phyloP scores from a whole-genome alignment of 1,140 invertebrate species.

The Laupala kohalensis region DNA sequence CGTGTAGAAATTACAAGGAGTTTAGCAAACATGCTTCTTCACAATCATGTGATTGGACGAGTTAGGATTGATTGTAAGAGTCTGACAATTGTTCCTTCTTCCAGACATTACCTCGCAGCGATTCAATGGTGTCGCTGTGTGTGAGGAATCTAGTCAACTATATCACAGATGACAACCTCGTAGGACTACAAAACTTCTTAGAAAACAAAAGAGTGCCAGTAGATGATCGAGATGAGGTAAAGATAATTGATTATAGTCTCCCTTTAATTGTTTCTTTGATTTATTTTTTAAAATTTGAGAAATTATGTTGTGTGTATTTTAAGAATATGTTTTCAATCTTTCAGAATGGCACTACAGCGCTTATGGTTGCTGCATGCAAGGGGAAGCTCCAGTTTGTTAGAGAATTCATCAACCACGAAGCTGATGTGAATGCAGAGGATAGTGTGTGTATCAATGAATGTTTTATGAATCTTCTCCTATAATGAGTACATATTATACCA shows the following conservation, averaged over 20 bases:
- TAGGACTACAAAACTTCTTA: conserved; percentile 63
- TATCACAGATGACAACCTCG: conserved; percentile 66
- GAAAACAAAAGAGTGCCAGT: conserved; percentile 66
- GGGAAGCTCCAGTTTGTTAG: conserved; percentile 70
- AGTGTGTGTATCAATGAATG: conserved; percentile 35
- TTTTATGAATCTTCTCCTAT: not conserved
- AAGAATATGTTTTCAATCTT: conserved; percentile 15
- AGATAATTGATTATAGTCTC: not conserved
- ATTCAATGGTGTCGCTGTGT: conserved; percentile 80
- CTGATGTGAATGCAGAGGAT: conserved; percentile 83
- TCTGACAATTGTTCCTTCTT: conserved; percentile 17
- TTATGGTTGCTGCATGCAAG: conserved; percentile 74
- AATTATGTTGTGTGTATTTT: conserved; percentile 3
- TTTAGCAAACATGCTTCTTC: not conserved
- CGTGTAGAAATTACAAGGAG: not conserved
- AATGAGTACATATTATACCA: too few species aligned
- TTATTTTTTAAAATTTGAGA: not conserved
- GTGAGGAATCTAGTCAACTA: conserved; percentile 63
- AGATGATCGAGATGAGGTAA: conserved; percentile 83
- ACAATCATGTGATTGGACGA: not conserved
- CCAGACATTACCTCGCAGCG: conserved; percentile 46
- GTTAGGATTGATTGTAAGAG: not conserved
- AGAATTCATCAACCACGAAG: conserved; percentile 68
- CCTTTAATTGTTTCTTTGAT: not conserved
- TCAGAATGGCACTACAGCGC: conserved; percentile 80